phyloP scores from a whole-genome alignment of 2,888 invertebrate genomes.

The Diplazon laetatorius region DNA sequence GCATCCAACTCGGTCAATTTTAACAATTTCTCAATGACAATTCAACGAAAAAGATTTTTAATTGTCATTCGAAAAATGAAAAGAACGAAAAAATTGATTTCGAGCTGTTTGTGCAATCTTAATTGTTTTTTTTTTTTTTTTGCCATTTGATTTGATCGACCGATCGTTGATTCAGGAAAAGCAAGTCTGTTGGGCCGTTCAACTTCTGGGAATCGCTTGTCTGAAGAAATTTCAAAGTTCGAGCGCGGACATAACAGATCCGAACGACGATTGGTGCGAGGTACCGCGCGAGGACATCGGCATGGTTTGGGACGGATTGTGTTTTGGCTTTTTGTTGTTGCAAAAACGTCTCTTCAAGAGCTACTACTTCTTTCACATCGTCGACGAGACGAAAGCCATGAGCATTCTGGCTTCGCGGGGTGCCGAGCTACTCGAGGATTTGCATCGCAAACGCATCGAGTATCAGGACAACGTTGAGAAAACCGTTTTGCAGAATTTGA shows the following conservation, averaged over 20 bases:
- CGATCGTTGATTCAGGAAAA: slow-evolving; percentile 78
- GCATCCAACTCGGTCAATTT: too few species aligned
- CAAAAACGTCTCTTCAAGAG: slow-evolving; percentile 96
- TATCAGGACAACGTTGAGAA: slow-evolving; percentile 94
- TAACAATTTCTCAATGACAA: too few species aligned
- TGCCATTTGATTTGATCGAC: background rate
- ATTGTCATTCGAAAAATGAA: too few species aligned
- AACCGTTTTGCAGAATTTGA: slow-evolving; percentile 94
- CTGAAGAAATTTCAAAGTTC: slow-evolving; percentile 87
- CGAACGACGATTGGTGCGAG: slow-evolving; percentile 84
- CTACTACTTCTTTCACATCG: slow-evolving; percentile 98
- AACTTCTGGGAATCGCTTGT: slow-evolving; percentile 96
- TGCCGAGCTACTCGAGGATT: slow-evolving; percentile 96
- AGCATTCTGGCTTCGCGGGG: slow-evolving; percentile 96
- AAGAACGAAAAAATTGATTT: too few species aligned
- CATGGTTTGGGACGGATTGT: slow-evolving; percentile 96
- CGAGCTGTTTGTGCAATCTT: too few species aligned
- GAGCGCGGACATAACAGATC: slow-evolving; percentile 66
- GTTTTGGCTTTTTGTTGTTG: slow-evolving; percentile 95
- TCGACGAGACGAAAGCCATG: slow-evolving; percentile 97
- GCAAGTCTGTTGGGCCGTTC: slow-evolving; percentile 90
- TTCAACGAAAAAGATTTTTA: too few species aligned
- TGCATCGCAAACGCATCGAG: slow-evolving; percentile 94
- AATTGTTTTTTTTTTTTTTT: background rate
- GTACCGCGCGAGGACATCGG: slow-evolving; percentile 93